Evolutionary conservation across 2,797 vertebrate species (phyloP).

Genomic region (Champsocephalus esox): DNA sequence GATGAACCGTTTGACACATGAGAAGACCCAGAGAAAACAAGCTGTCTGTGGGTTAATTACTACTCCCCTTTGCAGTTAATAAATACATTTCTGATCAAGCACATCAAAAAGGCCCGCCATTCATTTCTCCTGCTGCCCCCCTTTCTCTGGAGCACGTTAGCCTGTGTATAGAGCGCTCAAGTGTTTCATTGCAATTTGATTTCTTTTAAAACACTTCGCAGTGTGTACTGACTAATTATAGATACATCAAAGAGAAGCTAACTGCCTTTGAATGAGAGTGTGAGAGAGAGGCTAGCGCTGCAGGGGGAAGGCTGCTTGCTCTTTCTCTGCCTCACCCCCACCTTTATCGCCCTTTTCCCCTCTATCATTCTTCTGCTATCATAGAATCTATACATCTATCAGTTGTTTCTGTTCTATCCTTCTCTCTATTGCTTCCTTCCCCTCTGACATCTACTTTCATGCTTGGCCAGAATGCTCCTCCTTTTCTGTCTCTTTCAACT

Average conservation of each 20-base stretch:
- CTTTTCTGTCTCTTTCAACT: slow-evolving; percentile 43
- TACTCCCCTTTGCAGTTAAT: slow-evolving; percentile 85
- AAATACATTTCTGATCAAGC: slow-evolving; percentile 89
- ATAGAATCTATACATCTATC: slow-evolving; percentile 58
- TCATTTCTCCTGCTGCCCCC: slow-evolving; percentile 80
- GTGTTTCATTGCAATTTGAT: slow-evolving; percentile 86
- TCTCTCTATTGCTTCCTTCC: slow-evolving; percentile 50
- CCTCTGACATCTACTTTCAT: slow-evolving; percentile 84
- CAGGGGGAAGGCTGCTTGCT: slow-evolving; percentile 60
- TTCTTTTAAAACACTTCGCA: slow-evolving; percentile 85
- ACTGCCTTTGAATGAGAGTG: slow-evolving; percentile 82
- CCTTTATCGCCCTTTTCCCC: slow-evolving; percentile 47
- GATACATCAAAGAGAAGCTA: slow-evolving; percentile 86
- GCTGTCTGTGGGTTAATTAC: slow-evolving; percentile 88
- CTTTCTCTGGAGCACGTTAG: slow-evolving; percentile 76
- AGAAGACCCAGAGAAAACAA: slow-evolving; percentile 86
- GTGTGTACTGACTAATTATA: slow-evolving; percentile 87
- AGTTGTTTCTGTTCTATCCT: slow-evolving; percentile 38
- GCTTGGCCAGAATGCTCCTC: slow-evolving; percentile 78
- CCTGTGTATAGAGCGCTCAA: slow-evolving; percentile 76
- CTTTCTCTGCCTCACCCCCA: slow-evolving; percentile 46
- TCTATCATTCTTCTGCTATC: slow-evolving; percentile 53
- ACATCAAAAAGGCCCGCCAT: slow-evolving; percentile 83
- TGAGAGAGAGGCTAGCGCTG: slow-evolving; percentile 59
- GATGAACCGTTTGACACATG: slow-evolving; percentile 85